These are phyloP conservation scores for Pleuronectes platessa DNA, from an alignment of 2,113 vertebrate genomes.

Conservation along the genomic window DNA sequence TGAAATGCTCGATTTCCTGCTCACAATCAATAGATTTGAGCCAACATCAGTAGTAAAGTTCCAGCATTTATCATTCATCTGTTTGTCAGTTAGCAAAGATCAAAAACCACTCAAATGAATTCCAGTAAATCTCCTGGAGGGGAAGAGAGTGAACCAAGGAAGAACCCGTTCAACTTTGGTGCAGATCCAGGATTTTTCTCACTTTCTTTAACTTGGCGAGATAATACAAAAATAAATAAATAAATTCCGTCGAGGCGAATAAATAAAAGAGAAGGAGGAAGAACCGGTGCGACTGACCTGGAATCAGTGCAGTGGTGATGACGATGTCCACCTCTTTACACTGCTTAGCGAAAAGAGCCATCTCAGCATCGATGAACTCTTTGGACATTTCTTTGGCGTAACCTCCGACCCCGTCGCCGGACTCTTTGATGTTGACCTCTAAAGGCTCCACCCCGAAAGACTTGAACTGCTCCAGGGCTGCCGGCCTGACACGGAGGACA, in stretches of 20 bases:
- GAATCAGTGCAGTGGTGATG: constrained; percentile 82
- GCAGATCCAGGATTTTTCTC: too few relatives aligned
- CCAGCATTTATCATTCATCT: neutral
- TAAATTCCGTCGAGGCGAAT: too few relatives aligned
- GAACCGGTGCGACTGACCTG: constrained; percentile 63
- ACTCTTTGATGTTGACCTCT: constrained; percentile 78
- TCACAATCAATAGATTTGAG: neutral
- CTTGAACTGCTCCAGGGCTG: constrained; percentile 85
- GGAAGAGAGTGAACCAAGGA: too few relatives aligned
- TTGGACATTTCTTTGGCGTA: constrained; percentile 85
- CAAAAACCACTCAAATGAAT: too few relatives aligned
- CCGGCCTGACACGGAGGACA: constrained; percentile 60
- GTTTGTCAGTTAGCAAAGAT: too few relatives aligned
- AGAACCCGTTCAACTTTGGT: too few relatives aligned
- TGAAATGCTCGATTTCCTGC: neutral
- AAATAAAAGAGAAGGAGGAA: too few relatives aligned
- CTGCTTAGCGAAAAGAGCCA: constrained; percentile 81
- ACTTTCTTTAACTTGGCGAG: too few relatives aligned
- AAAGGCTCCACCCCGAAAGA: constrained; percentile 83
- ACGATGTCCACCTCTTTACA: constrained; percentile 80
- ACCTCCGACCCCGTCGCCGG: constrained; percentile 80
- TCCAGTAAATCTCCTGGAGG: too few relatives aligned
- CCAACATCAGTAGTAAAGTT: neutral
- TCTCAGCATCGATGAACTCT: constrained; percentile 84
- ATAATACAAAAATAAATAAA: too few relatives aligned